phyloP scores from a whole-genome alignment of 2,888 invertebrate genomes.

The Leptopterna dolabrata region DNA sequence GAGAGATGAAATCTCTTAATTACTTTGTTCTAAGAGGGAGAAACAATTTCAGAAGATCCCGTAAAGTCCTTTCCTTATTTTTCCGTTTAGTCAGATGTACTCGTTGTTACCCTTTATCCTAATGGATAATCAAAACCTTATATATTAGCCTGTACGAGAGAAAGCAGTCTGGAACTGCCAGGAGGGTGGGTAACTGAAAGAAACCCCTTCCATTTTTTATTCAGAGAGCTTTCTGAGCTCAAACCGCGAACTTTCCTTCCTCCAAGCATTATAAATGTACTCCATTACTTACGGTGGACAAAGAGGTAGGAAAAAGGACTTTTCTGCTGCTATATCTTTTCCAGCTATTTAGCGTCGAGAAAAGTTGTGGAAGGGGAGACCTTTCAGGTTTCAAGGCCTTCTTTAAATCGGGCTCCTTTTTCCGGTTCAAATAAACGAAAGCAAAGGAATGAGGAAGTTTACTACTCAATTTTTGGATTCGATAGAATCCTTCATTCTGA shows the following conservation, averaged over 20 bases:
- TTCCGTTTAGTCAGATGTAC: neutral
- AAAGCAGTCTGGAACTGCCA: neutral
- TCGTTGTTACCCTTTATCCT: neutral
- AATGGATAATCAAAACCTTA: neutral
- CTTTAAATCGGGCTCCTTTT: neutral
- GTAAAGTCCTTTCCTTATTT: neutral
- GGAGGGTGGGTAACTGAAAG: neutral
- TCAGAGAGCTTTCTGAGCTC: constrained; percentile 11
- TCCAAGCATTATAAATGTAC: constrained; percentile 37
- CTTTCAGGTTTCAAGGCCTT: neutral
- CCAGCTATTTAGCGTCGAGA: neutral
- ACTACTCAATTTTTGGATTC: neutral
- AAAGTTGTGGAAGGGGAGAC: neutral
- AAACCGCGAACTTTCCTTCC: neutral
- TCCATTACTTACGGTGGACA: constrained; percentile 29
- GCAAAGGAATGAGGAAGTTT: neutral
- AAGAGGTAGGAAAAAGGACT: neutral
- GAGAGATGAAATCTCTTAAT: too few relatives aligned
- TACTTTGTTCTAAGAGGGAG: neutral
- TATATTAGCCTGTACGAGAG: neutral
- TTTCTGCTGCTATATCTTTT: neutral
- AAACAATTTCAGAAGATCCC: neutral
- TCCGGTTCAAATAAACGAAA: neutral
- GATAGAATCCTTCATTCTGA: neutral
- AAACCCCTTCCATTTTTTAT: neutral